Percentiles rank a stretch among this genome's conserved stretches.
These are phyloP conservation scores for Lasioglossum leucozonium DNA, from an alignment of 2,888 invertebrate genomes.

Conservation along the genomic window DNA sequence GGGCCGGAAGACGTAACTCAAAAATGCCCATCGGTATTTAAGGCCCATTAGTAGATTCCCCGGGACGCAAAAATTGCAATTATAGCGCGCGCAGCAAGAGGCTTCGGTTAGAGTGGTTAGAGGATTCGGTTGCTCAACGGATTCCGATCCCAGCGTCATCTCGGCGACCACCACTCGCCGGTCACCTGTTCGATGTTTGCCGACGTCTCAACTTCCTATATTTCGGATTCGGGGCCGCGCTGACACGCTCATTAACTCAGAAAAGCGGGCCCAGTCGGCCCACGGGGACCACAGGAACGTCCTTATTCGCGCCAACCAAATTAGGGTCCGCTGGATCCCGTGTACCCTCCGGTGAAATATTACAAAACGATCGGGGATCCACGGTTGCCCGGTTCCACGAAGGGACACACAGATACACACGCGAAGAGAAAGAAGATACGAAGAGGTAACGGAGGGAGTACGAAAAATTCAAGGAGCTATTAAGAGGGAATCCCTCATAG, in stretches of 20 bases:
- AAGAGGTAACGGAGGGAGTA: conserved; percentile 33
- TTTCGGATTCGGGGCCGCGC: conserved; percentile 37
- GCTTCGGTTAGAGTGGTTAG: background rate
- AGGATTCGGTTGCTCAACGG: background rate
- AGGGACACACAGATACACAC: conserved; percentile 35
- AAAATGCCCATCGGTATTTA: background rate
- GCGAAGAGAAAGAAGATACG: background rate
- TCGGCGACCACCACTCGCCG: conserved; percentile 40
- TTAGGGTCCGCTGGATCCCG: conserved; percentile 48
- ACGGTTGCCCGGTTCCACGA: conserved; percentile 59
- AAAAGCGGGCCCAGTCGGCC: conserved; percentile 24
- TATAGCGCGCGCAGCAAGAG: conserved; percentile 5
- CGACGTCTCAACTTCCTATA: conserved; percentile 56
- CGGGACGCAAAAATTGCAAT: conserved; percentile 11
- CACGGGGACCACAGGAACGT: conserved; percentile 45
- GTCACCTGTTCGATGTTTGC: conserved; percentile 32
- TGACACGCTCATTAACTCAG: conserved; percentile 63
- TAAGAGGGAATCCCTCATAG: conserved; percentile 74
- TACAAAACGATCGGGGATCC: conserved; percentile 56
- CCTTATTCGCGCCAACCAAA: conserved; percentile 65
- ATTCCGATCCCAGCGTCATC: background rate
- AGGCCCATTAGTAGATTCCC: background rate
- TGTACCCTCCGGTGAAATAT: conserved; percentile 57
- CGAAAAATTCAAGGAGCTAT: conserved; percentile 73
- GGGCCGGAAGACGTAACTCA: background rate